Evolutionary conservation across 2,797 vertebrate species (phyloP).

Genomic region (Poeciliopsis gracilis): DNA sequence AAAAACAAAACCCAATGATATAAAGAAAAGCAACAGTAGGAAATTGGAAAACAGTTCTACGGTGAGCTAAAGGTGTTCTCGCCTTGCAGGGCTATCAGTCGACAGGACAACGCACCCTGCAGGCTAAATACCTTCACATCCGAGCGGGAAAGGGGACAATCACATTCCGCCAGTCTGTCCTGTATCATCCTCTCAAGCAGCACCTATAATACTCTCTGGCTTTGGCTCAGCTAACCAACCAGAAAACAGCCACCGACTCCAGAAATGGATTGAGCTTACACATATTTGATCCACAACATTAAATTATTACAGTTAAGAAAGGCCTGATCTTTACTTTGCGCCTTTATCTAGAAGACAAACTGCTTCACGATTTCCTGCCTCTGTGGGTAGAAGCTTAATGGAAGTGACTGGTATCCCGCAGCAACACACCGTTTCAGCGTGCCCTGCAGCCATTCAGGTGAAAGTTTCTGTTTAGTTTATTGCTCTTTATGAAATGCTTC

Average conservation of each 20-base stretch:
- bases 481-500: slow-evolving; percentile 29
- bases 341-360: slow-evolving; percentile 29
- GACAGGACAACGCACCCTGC: slow-evolving; percentile 38
- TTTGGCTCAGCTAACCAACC: slow-evolving; percentile 16
- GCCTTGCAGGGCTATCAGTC: slow-evolving; percentile 44
- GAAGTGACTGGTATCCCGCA: slow-evolving; percentile 33
- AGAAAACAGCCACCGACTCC: slow-evolving; percentile 17
- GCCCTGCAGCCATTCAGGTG: slow-evolving; percentile 20
- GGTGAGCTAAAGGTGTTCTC: slow-evolving; percentile 34
- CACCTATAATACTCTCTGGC: slow-evolving; percentile 12
- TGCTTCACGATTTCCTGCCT: slow-evolving; percentile 17
- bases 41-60: slow-evolving; percentile 63
- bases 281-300: slow-evolving; percentile 37
- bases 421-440: slow-evolving; percentile 36
- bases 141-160: slow-evolving; percentile 39
- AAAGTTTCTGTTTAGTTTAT: slow-evolving; percentile 39
- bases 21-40: slow-evolving; percentile 42
- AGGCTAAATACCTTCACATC: slow-evolving; percentile 60
- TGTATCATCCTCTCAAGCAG: slow-evolving; percentile 45
- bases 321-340: slow-evolving; percentile 1
- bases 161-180: slow-evolving; percentile 43
- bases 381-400: slow-evolving; percentile 16
- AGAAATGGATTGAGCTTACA: slow-evolving; percentile 8
- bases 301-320: slow-evolving; percentile 43
- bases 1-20: slow-evolving; percentile 1